These are phyloP conservation scores for Brachypalpus laphriformis DNA, from an alignment of 2,888 invertebrate genomes.

Conservation along the genomic window DNA sequence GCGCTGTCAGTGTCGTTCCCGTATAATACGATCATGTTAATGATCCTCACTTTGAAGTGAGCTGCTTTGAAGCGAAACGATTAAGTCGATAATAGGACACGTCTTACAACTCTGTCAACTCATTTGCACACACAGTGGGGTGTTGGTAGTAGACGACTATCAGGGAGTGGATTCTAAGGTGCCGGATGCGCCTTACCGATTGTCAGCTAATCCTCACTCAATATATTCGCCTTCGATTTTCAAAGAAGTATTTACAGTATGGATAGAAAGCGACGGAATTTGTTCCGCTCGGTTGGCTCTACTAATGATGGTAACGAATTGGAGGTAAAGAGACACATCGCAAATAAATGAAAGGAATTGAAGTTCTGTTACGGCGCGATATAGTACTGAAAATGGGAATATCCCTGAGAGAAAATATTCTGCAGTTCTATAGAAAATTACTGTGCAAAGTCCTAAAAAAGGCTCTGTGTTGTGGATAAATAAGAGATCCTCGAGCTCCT, in stretches of 20 bases:
- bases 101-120: background rate
- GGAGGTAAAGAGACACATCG: too few species aligned
- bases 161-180: background rate
- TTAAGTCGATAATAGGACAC: slow-evolving; percentile 29
- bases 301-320: too few species aligned
- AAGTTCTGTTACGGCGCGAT: too few species aligned
- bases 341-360: too few species aligned
- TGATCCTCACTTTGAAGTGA: slow-evolving; percentile 39
- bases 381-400: too few species aligned
- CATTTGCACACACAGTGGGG: background rate
- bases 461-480: too few species aligned
- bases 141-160: background rate
- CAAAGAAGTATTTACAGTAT: background rate
- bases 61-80: background rate
- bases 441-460: too few species aligned
- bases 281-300: too few species aligned
- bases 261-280: background rate
- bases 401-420: too few species aligned
- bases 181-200: background rate
- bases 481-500: too few species aligned
- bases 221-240: background rate
- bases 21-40: slow-evolving; percentile 38
- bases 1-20: slow-evolving; percentile 22
- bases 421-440: too few species aligned
- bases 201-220: slow-evolving; percentile 23